Conservation (phyloP, 2,113 vertebrate genomes). For the Cryptomyrus ogoouensis region DNA sequence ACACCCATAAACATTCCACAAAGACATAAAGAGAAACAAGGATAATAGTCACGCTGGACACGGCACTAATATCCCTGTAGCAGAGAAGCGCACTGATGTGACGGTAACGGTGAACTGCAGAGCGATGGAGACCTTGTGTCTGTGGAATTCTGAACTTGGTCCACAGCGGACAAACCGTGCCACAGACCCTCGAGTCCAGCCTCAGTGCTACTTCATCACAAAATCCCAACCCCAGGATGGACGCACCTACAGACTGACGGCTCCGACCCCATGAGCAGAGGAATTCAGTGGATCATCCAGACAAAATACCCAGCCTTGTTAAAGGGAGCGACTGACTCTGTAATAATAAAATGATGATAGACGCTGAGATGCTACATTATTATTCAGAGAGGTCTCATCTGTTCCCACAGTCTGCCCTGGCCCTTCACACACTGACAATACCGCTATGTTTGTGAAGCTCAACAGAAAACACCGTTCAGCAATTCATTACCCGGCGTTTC, state of each 20-base stretch:
- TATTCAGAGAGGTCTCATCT: background rate
- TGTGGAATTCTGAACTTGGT: background rate
- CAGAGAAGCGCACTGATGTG: background rate
- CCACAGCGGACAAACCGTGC: background rate
- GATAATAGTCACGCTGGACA: background rate
- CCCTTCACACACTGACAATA: background rate
- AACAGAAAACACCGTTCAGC: background rate
- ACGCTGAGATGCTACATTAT: background rate
- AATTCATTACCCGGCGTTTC: background rate
- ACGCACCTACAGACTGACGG: background rate
- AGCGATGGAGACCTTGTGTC: background rate
- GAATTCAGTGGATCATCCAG: too few species aligned
- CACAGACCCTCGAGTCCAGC: background rate
- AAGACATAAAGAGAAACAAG: conserved; percentile 4
- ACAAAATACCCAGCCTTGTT: background rate
- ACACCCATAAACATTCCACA: background rate
- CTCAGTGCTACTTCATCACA: background rate
- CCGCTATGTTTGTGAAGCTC: background rate
- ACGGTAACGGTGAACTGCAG: background rate
- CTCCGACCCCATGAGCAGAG: background rate
- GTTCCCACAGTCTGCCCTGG: background rate
- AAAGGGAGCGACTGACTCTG: background rate
- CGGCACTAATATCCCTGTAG: background rate
- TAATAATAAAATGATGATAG: background rate
- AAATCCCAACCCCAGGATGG: background rate